Base-by-base conservation (phyloP, 2,888 invertebrate species). In the Lepidocyrtinus sp. region DNA sequence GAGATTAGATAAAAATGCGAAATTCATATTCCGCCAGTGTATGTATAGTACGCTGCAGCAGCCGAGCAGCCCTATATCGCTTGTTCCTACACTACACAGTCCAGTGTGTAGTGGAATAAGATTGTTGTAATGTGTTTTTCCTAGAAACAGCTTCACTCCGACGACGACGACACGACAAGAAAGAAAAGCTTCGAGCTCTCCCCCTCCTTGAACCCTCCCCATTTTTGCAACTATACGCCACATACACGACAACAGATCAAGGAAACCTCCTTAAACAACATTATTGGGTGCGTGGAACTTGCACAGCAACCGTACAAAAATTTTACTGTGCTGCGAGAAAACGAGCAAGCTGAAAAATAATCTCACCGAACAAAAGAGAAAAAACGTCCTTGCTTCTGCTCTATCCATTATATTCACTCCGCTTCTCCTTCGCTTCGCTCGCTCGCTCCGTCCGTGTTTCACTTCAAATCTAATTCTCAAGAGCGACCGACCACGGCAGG, bases 371-470 rank as follows among this genome's bases (percentile, higher is more conserved):
- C 67, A 67, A 65, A 36, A 67, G 69, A 67, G 68, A 76, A 71
- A 78, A 78, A 78, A 73, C 67, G 78, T 70, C 76, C 76, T 76
- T 76, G 74, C 55, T 64, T 22, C 71, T 76, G 74, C 55, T 64
- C n/a, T 69, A 22, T 9, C 9, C 22, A 61, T 12, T 61, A 12
- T 61, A 17, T 17, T 61, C 3, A 22, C 22, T 19, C 19, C 22
- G 61, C 22, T 21, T 19, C 9, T 3, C n/a, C 2, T 12, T 19
- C 22, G 67, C 75, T 22, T 67, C 67, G 17, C 19, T 25, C 25
- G 61, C 64, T 73, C 67, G 59, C 46, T 75, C 65, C 61, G 75
- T n/a, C n/a, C n/a, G n/a, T n/a, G n/a, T 50, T 64, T 78, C 78
- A 19, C 76, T 75, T n/a, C n/a, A n/a, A n/a, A n/a, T n/a, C n/a